phyloP scores from a whole-genome alignment of 2,888 invertebrate species.

The Actias luna region DNA sequence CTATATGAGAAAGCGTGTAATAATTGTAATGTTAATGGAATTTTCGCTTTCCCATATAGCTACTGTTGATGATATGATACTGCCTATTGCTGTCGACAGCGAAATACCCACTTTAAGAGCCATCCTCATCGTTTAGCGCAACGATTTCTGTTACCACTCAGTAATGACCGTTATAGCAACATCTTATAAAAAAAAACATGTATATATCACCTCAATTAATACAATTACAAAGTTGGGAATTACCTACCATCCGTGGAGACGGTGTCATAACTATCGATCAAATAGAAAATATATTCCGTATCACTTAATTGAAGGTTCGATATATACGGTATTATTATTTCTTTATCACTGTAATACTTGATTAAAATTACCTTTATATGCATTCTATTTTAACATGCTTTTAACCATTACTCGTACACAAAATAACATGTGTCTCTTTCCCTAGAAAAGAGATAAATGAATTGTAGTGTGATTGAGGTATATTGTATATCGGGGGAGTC shows the following conservation, averaged over 20 bases:
- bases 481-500: too few relatives aligned
- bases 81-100: conserved; percentile 6
- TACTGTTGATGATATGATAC: not conserved
- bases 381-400: not conserved
- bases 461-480: not conserved
- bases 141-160: conserved; percentile 1
- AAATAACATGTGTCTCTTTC: not conserved
- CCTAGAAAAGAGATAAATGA: not conserved
- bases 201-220: not conserved
- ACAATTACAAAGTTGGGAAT: not conserved
- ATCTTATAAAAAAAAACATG: not conserved
- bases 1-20: conserved; percentile 12
- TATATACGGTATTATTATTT: too few relatives aligned
- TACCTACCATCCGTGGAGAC: not conserved
- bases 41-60: conserved; percentile 5
- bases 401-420: not conserved
- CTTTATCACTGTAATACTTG: not conserved
- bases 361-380: not conserved
- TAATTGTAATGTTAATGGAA: conserved; percentile 12
- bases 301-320: not conserved
- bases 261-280: not conserved
- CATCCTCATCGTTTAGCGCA: not conserved
- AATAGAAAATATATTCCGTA: not conserved
- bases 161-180: conserved; percentile 4
- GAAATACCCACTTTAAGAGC: not conserved